These are phyloP conservation scores for Rhegmatorhina hoffmannsi DNA, from an alignment of 2,113 vertebrate species.

Conservation along the genomic window DNA sequence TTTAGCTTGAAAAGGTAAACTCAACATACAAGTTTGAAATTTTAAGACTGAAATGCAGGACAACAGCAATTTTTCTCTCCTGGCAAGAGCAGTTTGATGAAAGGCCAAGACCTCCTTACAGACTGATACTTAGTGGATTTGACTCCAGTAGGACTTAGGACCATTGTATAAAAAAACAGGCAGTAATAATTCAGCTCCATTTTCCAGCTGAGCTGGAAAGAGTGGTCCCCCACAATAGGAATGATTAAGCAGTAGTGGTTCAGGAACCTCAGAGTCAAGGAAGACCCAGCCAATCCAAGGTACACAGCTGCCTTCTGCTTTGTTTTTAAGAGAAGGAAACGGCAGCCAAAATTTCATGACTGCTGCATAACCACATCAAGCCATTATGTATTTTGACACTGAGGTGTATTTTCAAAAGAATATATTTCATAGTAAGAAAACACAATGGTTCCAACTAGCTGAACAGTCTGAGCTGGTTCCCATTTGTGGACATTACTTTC, in stretches of 20 bases:
- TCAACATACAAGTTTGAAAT: neutral
- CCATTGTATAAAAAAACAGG: neutral
- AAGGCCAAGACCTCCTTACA: neutral
- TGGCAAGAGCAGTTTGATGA: neutral
- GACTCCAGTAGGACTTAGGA: neutral
- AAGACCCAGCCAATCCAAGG: neutral
- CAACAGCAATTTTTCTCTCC: neutral
- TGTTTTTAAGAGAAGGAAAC: conserved; percentile 51
- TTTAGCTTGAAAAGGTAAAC: neutral
- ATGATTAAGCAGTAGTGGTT: neutral
- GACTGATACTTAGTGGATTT: neutral
- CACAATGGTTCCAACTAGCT: neutral
- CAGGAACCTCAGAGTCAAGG: neutral
- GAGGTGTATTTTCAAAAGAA: neutral
- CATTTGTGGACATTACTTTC: neutral
- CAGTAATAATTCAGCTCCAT: neutral
- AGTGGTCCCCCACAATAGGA: neutral
- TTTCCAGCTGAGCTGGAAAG: neutral
- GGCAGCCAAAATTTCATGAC: conserved; percentile 55
- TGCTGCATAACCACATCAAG: neutral
- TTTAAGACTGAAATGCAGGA: neutral
- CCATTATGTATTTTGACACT: neutral
- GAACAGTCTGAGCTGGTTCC: neutral
- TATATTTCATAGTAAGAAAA: neutral
- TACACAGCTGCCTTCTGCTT: conserved; percentile 27